A percentile compares a stretch with the other conserved stretches of the same genome.
Evolutionary conservation across 2,797 vertebrate genomes (phyloP).

Genomic region (Sternarchorhynchus goeldii): DNA sequence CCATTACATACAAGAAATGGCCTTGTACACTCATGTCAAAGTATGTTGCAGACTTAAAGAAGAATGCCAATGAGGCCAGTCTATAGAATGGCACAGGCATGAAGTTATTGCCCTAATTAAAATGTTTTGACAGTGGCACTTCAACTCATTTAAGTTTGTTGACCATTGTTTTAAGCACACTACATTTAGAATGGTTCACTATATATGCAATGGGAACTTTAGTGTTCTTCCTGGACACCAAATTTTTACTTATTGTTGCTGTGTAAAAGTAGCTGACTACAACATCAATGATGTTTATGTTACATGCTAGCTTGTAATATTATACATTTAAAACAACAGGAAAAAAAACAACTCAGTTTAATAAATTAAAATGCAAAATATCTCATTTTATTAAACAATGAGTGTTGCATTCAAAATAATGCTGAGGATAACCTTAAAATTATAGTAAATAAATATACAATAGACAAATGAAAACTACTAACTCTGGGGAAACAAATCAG

Average conservation of each 20-base stretch:
- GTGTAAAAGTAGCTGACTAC: not conserved
- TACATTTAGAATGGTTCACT: slow-evolving; percentile 21
- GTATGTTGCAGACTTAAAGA: slow-evolving; percentile 60
- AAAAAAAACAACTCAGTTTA: not conserved
- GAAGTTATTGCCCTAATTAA: slow-evolving; percentile 88
- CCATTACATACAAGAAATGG: slow-evolving; percentile 86
- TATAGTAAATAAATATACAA: slow-evolving; percentile 68
- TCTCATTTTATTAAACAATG: slow-evolving; percentile 59
- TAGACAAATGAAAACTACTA: slow-evolving; percentile 34
- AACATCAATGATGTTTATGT: not conserved
- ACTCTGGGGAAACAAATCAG: not conserved
- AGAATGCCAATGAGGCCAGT: slow-evolving; percentile 62
- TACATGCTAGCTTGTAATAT: not conserved
- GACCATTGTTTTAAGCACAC: slow-evolving; percentile 46
- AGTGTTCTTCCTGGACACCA: too few relatives aligned
- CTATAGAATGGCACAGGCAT: slow-evolving; percentile 75
- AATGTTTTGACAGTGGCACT: slow-evolving; percentile 63
- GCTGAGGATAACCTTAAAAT: slow-evolving; percentile 56
- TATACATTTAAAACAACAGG: slow-evolving; percentile 8
- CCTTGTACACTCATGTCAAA: slow-evolving; percentile 69
- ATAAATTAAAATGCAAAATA: not conserved
- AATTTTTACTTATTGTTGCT: not conserved
- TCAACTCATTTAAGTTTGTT: slow-evolving; percentile 36
- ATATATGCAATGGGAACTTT: slow-evolving; percentile 1
- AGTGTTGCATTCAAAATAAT: slow-evolving; percentile 56